A percentile compares a stretch with the other conserved stretches of the same genome.
These are phyloP conservation scores for Ochropacha duplaris DNA, from an alignment of 2,888 invertebrate species.

Conservation along the genomic window DNA sequence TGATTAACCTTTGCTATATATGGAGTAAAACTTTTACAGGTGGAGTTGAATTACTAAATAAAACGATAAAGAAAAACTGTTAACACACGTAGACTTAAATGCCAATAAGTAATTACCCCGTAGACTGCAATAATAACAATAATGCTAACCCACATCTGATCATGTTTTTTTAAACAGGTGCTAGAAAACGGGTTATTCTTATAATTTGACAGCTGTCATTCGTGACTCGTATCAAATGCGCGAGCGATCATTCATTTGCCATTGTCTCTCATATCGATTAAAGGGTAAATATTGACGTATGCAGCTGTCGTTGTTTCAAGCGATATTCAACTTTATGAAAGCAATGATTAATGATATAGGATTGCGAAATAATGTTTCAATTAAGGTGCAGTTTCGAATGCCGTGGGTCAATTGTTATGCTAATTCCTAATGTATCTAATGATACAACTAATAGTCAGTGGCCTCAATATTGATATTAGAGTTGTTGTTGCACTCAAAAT, in stretches of 20 bases:
- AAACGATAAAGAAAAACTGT: neutral
- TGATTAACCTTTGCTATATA: constrained; percentile 11
- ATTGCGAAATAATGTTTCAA: constrained; percentile 1
- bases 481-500: neutral
- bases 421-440: neutral
- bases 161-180: constrained; percentile 47
- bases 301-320: constrained; percentile 16
- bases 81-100: neutral
- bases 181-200: constrained; percentile 41
- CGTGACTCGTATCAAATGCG: constrained; percentile 36
- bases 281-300: constrained; percentile 12
- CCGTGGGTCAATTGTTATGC: constrained; percentile 3
- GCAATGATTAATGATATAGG: constrained; percentile 13
- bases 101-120: neutral
- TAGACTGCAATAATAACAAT: constrained; percentile 7
- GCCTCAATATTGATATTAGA: neutral
- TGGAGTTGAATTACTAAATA: neutral
- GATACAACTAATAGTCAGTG: neutral
- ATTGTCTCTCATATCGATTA: constrained; percentile 21
- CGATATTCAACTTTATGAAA: constrained; percentile 19
- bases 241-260: constrained; percentile 14
- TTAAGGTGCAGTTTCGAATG: neutral
- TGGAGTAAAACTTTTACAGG: neutral
- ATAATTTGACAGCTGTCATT: constrained; percentile 61
- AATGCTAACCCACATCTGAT: constrained; percentile 37